phyloP scores from a whole-genome alignment of 2,113 vertebrate species.

The Forbesichthys papilliferus region DNA sequence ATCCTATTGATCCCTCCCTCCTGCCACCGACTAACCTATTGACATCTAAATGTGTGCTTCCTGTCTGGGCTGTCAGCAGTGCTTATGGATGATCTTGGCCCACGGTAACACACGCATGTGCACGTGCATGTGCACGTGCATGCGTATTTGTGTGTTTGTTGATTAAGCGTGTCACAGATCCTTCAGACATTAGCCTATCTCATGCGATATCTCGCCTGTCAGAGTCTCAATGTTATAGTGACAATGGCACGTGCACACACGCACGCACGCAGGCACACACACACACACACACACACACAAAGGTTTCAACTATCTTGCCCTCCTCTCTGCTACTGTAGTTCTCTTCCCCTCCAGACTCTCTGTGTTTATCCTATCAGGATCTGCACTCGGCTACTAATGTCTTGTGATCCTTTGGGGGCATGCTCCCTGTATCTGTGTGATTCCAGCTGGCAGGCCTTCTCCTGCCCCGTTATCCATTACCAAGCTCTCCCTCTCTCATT shows the following conservation, averaged over 20 bases:
- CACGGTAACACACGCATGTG: conserved; percentile 4
- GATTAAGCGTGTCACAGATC: conserved; percentile 14
- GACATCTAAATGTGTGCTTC: conserved; percentile 69
- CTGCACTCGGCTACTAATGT: conserved; percentile 63
- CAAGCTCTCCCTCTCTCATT: conserved; percentile 43
- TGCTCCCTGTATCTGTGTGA: conserved; percentile 40
- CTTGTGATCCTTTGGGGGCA: conserved; percentile 74
- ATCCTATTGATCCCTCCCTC: conserved; percentile 53
- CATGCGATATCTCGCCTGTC: conserved; percentile 17
- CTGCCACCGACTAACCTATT: conserved; percentile 54
- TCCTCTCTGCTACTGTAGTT: neutral
- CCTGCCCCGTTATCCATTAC: conserved; percentile 69
- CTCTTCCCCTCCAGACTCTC: conserved; percentile 20
- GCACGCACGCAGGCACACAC: conserved; percentile 8
- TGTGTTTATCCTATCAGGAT: conserved; percentile 55
- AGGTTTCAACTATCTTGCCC: neutral
- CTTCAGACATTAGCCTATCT: conserved; percentile 19
- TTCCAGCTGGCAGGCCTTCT: conserved; percentile 60
- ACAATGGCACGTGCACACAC: conserved; percentile 2
- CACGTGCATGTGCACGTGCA: neutral
- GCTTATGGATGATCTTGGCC: conserved; percentile 58
- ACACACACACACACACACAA: conserved; percentile 5
- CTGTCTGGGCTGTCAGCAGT: conserved; percentile 63
- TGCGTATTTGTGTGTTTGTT: conserved; percentile 8
- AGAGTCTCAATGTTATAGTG: conserved; percentile 14